Percentiles rank a stretch among this genome's conserved stretches.
These are phyloP conservation scores for Tetragonula clypearis DNA, from an alignment of 1,140 invertebrate species.

Conservation along the genomic window DNA sequence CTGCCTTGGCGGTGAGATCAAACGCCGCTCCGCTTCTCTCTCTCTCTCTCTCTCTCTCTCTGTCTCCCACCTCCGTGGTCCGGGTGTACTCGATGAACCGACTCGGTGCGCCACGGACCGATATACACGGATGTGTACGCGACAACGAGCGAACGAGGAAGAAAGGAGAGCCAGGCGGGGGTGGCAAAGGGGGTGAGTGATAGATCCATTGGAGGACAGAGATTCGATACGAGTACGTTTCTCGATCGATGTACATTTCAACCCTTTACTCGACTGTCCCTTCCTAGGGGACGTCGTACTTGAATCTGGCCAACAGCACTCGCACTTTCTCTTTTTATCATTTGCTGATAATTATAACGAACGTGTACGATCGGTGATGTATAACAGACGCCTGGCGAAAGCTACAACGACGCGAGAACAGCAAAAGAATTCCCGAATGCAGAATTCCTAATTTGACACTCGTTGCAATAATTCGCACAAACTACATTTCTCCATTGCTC, in stretches of 20 bases:
- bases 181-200: slow-evolving; percentile 11
- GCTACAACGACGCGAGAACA: too few relatives aligned
- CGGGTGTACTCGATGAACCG: slow-evolving; percentile 63
- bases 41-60: slow-evolving; percentile 9
- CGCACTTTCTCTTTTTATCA: too few relatives aligned
- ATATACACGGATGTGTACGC: slow-evolving; percentile 60
- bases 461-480: too few relatives aligned
- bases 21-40: slow-evolving; percentile 55
- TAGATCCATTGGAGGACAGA: not conserved
- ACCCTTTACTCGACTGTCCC: too few relatives aligned
- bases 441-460: too few relatives aligned
- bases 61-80: slow-evolving; percentile 19
- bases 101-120: slow-evolving; percentile 60
- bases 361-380: too few relatives aligned
- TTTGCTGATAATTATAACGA: too few relatives aligned
- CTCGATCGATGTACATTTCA: not conserved
- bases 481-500: too few relatives aligned
- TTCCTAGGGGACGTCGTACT: too few relatives aligned
- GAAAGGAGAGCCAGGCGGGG: slow-evolving; percentile 19
- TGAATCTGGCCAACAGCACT: too few relatives aligned
- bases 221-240: not conserved
- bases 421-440: too few relatives aligned
- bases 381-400: too few relatives aligned
- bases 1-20: slow-evolving; percentile 76
- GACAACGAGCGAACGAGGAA: slow-evolving; percentile 28